Percentiles rank a stretch among this genome's conserved stretches.
These are phyloP conservation scores for Siniperca obscura DNA, from an alignment of 2,797 vertebrate genomes.

Conservation along the genomic window DNA sequence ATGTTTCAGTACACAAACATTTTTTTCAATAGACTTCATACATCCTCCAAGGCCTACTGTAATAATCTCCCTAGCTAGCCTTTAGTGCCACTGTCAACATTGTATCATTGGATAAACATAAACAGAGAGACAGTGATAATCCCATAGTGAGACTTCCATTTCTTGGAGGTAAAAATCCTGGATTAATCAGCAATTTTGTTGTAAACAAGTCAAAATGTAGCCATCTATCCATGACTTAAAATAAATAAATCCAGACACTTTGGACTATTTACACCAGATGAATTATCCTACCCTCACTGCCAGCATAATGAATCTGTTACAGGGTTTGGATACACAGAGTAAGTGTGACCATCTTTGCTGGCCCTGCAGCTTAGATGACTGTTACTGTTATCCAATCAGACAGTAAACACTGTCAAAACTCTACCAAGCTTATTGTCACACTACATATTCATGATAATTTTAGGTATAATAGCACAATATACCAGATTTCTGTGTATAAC, in stretches of 20 bases:
- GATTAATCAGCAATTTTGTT: conserved; percentile 2
- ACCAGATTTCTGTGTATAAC: conserved; percentile 24
- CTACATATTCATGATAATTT: conserved; percentile 26
- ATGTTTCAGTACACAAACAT: not conserved
- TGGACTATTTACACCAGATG: conserved; percentile 47
- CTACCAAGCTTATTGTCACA: conserved; percentile 20
- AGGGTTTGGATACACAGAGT: conserved; percentile 48
- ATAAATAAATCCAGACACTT: conserved; percentile 27
- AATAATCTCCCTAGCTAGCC: conserved; percentile 26
- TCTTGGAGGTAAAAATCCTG: not conserved
- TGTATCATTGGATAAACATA: conserved; percentile 4
- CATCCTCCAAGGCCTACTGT: not conserved
- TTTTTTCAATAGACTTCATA: not conserved
- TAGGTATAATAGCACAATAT: conserved; percentile 7
- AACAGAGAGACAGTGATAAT: conserved; percentile 11
- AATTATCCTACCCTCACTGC: conserved; percentile 39
- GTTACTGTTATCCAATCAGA: conserved; percentile 44
- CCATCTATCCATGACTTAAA: conserved; percentile 2
- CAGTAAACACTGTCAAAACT: conserved; percentile 44
- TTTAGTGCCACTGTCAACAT: conserved; percentile 10
- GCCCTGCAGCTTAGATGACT: conserved; percentile 50
- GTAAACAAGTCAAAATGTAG: not conserved
- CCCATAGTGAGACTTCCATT: not conserved
- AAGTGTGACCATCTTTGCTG: conserved; percentile 61
- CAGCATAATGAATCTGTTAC: conserved; percentile 53